Conservation (phyloP, 2,888 invertebrate genomes). For the Macrophya alboannulata region DNA sequence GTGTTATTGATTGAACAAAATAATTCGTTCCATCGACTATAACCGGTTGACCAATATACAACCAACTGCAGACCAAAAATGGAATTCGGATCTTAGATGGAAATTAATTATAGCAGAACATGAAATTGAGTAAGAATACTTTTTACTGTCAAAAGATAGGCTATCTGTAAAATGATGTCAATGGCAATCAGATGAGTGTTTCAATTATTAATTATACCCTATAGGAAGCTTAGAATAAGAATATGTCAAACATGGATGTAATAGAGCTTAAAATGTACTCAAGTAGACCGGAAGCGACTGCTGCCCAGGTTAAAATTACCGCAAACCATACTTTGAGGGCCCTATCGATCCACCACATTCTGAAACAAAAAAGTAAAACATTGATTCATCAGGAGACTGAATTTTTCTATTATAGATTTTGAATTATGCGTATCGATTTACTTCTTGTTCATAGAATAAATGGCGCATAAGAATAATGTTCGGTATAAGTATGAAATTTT, state of each 20-base stretch:
- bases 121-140: background rate
- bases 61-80: no score
- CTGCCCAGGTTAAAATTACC: slow-evolving; percentile 62
- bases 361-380: slow-evolving; percentile 67
- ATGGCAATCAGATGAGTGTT: background rate
- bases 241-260: background rate
- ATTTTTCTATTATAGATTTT: background rate
- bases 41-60: no score
- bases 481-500: background rate
- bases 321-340: slow-evolving; percentile 65
- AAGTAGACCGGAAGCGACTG: slow-evolving; percentile 58
- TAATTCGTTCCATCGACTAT: no score
- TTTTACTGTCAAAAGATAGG: background rate
- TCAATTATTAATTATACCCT: background rate
- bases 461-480: background rate
- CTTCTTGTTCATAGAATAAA: no score
- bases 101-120: background rate
- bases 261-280: background rate
- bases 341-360: slow-evolving; percentile 75
- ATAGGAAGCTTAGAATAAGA: background rate
- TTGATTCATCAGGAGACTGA: background rate
- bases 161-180: background rate
- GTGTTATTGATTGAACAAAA: no score
- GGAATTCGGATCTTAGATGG: background rate
- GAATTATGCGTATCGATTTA: background rate